phyloP scores from a whole-genome alignment of 2,888 invertebrate species.

The Sycophila texana region DNA sequence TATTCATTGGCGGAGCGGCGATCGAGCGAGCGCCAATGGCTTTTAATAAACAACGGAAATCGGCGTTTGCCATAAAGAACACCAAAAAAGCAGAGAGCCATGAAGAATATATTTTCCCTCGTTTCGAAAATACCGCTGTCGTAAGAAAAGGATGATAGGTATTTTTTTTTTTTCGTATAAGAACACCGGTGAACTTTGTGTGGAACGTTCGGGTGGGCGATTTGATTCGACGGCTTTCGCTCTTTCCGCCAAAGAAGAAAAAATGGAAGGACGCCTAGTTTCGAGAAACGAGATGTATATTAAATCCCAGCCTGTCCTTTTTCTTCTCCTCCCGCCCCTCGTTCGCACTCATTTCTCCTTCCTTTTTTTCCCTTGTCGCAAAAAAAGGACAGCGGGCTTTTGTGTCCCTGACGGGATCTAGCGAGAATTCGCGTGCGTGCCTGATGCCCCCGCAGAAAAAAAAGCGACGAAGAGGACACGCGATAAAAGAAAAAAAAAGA shows the following conservation, averaged over 20 bases:
- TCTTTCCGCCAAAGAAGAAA: slow-evolving; percentile 3
- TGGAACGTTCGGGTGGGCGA: slow-evolving; percentile 22
- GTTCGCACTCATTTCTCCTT: neutral
- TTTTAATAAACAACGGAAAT: too few relatives aligned
- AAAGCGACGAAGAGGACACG: too few relatives aligned
- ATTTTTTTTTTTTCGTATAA: neutral
- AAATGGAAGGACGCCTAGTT: slow-evolving; percentile 46
- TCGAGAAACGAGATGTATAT: slow-evolving; percentile 24
- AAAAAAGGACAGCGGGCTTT: slow-evolving; percentile 6
- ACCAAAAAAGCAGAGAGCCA: too few relatives aligned
- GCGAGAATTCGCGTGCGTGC: slow-evolving; percentile 24
- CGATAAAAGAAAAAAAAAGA: slow-evolving; percentile 5
- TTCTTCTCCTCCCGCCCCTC: neutral
- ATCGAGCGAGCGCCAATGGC: too few relatives aligned
- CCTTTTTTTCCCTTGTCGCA: neutral
- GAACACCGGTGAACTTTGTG: neutral
- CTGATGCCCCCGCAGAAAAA: neutral
- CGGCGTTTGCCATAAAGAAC: too few relatives aligned
- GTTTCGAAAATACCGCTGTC: neutral
- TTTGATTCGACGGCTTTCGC: slow-evolving; percentile 17
- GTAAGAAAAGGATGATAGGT: neutral
- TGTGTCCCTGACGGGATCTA: slow-evolving; percentile 50
- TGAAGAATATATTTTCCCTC: neutral
- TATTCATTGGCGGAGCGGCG: too few relatives aligned
- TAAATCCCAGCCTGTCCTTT: slow-evolving; percentile 4